Evolutionary conservation across 1,140 invertebrate species (phyloP).

Genomic region (Cyrtorhinus lividipennis): DNA sequence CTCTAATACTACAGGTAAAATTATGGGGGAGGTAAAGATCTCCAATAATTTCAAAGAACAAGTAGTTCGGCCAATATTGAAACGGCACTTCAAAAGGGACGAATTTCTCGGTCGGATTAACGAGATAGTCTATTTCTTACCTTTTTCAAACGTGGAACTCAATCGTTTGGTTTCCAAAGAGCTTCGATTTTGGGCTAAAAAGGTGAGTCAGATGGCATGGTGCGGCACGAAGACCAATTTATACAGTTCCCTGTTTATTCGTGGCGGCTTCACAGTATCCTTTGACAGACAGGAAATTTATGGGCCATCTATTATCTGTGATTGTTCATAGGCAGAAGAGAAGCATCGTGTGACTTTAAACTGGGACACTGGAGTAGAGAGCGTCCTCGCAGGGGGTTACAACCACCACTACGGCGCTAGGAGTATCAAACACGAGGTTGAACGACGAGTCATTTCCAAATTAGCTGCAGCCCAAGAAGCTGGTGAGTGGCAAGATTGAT

Average conservation of each 20-base stretch:
- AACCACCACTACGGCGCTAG: slow-evolving; percentile 82
- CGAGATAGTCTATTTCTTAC: slow-evolving; percentile 88
- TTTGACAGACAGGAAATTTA: too few species aligned
- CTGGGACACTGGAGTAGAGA: slow-evolving; percentile 74
- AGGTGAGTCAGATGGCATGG: slow-evolving; percentile 41
- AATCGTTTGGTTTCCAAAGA: slow-evolving; percentile 63
- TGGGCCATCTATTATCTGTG: too few species aligned
- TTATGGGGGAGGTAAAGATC: slow-evolving; percentile 49
- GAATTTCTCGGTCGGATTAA: slow-evolving; percentile 90
- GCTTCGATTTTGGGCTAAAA: slow-evolving; percentile 60
- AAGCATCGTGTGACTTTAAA: slow-evolving; percentile 65
- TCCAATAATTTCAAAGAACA: slow-evolving; percentile 58
- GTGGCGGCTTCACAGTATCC: too few species aligned
- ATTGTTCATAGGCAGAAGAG: slow-evolving; percentile 38
- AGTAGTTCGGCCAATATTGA: slow-evolving; percentile 72
- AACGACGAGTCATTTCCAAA: slow-evolving; percentile 71
- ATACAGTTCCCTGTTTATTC: too few species aligned
- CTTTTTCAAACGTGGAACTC: slow-evolving; percentile 72
- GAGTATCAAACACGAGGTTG: slow-evolving; percentile 85
- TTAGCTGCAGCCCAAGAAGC: slow-evolving; percentile 35
- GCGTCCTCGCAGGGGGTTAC: slow-evolving; percentile 72
- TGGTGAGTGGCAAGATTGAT: slow-evolving; percentile 17
- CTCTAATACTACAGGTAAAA: too few species aligned
- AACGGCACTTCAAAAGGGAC: slow-evolving; percentile 72
- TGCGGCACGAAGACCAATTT: too few species aligned